Evolutionary conservation across 2,113 vertebrate species (phyloP).

Genomic region (Chlorodrepanis virens): DNA sequence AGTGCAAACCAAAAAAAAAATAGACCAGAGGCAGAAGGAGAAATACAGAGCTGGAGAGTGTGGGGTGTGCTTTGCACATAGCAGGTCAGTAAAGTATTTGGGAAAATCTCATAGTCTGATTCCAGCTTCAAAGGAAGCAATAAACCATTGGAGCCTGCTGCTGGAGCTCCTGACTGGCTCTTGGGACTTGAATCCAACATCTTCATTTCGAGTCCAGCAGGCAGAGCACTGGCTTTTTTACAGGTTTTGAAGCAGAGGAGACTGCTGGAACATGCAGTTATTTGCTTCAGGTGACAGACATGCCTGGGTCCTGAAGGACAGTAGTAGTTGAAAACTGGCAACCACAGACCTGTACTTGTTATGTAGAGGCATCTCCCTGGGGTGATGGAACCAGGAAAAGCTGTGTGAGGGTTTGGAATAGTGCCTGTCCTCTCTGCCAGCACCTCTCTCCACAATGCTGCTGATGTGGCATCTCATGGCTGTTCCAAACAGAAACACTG

Average conservation of each 20-base stretch:
- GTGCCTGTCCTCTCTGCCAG: neutral
- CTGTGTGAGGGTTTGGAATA: neutral
- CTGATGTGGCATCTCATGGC: neutral
- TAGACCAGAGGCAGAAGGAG: neutral
- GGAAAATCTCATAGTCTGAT: neutral
- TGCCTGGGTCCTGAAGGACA: neutral
- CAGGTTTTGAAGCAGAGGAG: neutral
- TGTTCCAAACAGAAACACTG: neutral
- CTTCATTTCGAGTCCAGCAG: neutral
- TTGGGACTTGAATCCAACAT: neutral
- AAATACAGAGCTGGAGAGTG: neutral
- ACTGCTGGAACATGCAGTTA: neutral
- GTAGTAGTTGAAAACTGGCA: neutral
- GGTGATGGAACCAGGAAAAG: neutral
- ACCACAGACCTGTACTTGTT: neutral
- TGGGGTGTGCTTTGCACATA: neutral
- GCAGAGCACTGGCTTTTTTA: neutral
- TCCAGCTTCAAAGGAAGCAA: neutral
- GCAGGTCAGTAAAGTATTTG: neutral
- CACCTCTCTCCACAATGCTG: neutral
- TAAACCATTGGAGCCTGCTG: neutral
- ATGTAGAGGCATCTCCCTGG: neutral
- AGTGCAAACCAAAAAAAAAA: neutral
- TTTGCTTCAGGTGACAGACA: slow-evolving; percentile 16
- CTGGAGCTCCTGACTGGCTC: neutral